These are phyloP conservation scores for Macrophya annulata DNA, from an alignment of 2,888 invertebrate species.

Conservation along the genomic window DNA sequence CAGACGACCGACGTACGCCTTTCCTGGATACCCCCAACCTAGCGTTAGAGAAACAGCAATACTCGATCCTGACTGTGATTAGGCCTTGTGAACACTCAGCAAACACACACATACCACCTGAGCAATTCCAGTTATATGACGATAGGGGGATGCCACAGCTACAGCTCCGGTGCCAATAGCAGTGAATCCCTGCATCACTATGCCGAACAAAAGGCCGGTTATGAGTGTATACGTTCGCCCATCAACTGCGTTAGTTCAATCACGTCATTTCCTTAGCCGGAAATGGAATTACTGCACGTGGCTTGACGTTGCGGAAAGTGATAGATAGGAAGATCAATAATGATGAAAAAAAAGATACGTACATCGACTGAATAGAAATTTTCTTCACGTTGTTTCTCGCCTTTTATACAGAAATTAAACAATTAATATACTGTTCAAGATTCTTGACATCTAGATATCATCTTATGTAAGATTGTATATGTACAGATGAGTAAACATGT, in stretches of 20 bases:
- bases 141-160: neutral
- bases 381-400: neutral
- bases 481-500: neutral
- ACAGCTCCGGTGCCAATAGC: neutral
- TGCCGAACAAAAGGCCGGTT: conserved; percentile 39
- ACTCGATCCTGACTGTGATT: conserved; percentile 34
- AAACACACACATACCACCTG: conserved; percentile 27
- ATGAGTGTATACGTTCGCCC: conserved; percentile 13
- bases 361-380: neutral
- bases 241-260: conserved; percentile 44
- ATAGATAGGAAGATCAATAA: neutral
- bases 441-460: neutral
- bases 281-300: conserved; percentile 37
- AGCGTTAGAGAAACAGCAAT: conserved; percentile 12
- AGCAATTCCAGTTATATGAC: conserved; percentile 15
- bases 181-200: conserved; percentile 30
- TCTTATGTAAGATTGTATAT: neutral
- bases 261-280: conserved; percentile 38
- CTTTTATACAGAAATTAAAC: conserved; percentile 6
- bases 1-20: neutral
- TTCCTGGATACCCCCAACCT: neutral
- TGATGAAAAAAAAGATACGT: neutral
- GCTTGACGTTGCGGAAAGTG: conserved; percentile 2
- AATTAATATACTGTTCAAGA: neutral
- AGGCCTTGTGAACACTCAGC: conserved; percentile 44